Conservation (phyloP, 2,113 vertebrate genomes). For the Shinisaurus crocodilurus region DNA sequence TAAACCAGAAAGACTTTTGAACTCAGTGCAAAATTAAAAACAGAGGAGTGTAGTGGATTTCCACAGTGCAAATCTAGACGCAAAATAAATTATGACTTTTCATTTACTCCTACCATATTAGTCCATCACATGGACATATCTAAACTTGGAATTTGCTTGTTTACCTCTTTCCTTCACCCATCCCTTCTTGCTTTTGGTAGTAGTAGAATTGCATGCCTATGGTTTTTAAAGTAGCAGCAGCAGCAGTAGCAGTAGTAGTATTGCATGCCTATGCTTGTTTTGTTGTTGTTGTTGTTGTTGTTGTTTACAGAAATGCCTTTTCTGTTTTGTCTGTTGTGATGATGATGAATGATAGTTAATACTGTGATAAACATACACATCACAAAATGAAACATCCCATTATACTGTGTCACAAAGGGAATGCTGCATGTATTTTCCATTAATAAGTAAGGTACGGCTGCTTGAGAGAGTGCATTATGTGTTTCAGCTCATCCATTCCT, state of each 20-base stretch:
- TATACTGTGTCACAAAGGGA: neutral
- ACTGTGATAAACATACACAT: neutral
- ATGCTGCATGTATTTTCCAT: neutral
- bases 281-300: neutral
- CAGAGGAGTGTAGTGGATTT: neutral
- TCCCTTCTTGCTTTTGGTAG: neutral
- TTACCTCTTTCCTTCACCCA: neutral
- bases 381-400: neutral
- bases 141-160: neutral
- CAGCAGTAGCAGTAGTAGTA: neutral
- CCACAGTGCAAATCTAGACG: neutral
- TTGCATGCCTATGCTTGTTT: neutral
- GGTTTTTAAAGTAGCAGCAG: too few relatives aligned
- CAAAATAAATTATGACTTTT: neutral
- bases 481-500: neutral
- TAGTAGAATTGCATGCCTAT: neutral
- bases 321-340: neutral
- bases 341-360: neutral
- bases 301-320: neutral
- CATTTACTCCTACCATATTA: neutral
- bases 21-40: neutral
- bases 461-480: neutral
- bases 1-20: neutral
- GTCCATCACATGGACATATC: neutral
- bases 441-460: neutral